Percentiles rank a stretch among this genome's conserved stretches.
Conservation (phyloP, 2,888 invertebrate genomes). For the Agrilus cyanescens region DNA sequence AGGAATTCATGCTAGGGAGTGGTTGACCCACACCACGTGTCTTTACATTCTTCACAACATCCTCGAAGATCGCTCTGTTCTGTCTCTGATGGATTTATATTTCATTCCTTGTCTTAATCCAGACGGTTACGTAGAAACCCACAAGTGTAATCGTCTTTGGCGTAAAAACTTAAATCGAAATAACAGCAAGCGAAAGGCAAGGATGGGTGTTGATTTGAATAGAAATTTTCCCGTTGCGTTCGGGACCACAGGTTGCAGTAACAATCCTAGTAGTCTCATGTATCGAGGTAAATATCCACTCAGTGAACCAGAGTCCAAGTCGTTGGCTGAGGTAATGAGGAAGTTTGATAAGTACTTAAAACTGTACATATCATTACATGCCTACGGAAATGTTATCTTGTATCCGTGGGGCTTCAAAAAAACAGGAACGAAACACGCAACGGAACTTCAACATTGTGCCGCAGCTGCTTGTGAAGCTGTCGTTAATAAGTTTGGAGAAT, state of each 20-base stretch:
- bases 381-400: conserved; percentile 18
- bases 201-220: conserved; percentile 21
- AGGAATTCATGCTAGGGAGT: conserved; percentile 21
- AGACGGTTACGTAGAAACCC: conserved; percentile 20
- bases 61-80: conserved; percentile 8
- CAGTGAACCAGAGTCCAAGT: conserved; percentile 22
- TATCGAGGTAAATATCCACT: conserved; percentile 16
- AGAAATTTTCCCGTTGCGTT: conserved; percentile 19
- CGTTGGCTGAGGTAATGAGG: conserved; percentile 18
- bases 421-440: conserved; percentile 9
- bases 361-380: conserved; percentile 19
- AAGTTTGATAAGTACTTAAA: conserved; percentile 14
- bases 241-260: conserved; percentile 20
- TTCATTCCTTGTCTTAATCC: conserved; percentile 21
- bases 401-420: conserved; percentile 20
- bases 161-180: conserved; percentile 18
- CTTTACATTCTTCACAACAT: conserved; percentile 17
- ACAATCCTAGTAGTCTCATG: conserved; percentile 9
- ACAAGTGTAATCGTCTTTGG: conserved; percentile 15
- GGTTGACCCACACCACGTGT: conserved; percentile 17
- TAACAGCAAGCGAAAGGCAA: not conserved
- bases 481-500: not conserved
- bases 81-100: conserved; percentile 17
- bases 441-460: conserved; percentile 16
- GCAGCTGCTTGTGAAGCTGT: not conserved